A percentile compares a stretch with the other conserved stretches of the same genome.
phyloP scores from a whole-genome alignment of 2,888 invertebrate species.

The Seladonia tumulorum region DNA sequence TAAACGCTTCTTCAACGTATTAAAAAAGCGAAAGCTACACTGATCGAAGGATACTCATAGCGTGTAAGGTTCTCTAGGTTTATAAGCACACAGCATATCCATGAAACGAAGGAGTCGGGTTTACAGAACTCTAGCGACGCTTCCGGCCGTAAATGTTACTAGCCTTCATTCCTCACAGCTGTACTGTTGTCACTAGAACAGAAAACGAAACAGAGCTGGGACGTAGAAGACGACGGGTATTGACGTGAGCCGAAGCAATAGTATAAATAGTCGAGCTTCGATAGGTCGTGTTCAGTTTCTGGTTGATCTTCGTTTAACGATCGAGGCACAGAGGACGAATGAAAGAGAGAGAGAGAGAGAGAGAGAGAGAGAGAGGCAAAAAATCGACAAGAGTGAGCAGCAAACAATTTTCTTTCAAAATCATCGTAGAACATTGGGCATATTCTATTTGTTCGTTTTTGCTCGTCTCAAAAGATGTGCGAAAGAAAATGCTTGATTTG shows the following conservation, averaged over 20 bases:
- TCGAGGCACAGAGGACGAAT: neutral
- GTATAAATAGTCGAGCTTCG: conserved; percentile 39
- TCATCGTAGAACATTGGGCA: neutral
- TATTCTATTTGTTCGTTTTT: neutral
- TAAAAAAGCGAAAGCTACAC: conserved; percentile 28
- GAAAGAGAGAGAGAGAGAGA: too few species aligned
- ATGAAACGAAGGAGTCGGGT: conserved; percentile 63
- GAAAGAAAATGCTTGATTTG: neutral
- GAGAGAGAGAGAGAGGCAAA: neutral
- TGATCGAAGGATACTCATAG: conserved; percentile 68
- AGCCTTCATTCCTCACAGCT: conserved; percentile 61
- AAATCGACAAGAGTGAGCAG: neutral
- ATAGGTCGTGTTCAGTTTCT: conserved; percentile 36
- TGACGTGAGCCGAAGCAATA: conserved; percentile 59
- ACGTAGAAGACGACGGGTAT: conserved; percentile 20
- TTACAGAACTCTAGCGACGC: conserved; percentile 64
- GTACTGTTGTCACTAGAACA: conserved; percentile 31
- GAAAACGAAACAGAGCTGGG: neutral
- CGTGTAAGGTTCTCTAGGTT: conserved; percentile 66
- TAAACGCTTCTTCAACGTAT: conserved; percentile 60
- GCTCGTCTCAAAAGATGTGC: neutral
- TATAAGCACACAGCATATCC: conserved; percentile 68
- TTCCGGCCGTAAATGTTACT: conserved; percentile 72
- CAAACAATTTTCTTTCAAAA: neutral
- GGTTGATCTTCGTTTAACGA: conserved; percentile 20